Evolutionary conservation across 2,888 invertebrate genomes (phyloP).

Genomic region (Perithous albicinctus): DNA sequence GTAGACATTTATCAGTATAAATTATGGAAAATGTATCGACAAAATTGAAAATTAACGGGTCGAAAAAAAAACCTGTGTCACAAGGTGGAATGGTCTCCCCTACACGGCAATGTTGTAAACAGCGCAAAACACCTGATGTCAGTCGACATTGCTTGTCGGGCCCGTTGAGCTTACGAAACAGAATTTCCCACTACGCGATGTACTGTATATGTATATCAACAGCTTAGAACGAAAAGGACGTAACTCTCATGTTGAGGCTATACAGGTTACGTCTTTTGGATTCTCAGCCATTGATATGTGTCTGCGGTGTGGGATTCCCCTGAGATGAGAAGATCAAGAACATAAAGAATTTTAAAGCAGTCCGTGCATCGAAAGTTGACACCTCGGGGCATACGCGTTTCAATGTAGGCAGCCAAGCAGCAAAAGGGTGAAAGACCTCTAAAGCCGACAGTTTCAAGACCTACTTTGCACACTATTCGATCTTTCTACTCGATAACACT

Average conservation of each 20-base stretch:
- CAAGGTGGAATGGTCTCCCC: too few relatives aligned
- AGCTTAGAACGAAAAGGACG: too few relatives aligned
- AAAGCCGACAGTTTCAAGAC: background rate
- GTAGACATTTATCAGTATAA: too few relatives aligned
- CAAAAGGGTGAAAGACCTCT: background rate
- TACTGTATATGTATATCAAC: background rate
- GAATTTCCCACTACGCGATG: constrained; percentile 8
- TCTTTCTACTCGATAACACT: background rate
- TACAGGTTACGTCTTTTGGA: too few relatives aligned
- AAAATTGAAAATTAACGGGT: too few relatives aligned
- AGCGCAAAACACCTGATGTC: background rate
- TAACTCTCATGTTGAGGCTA: too few relatives aligned
- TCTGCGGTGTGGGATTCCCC: constrained; percentile 1
- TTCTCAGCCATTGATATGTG: too few relatives aligned
- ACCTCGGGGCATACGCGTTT: constrained; percentile 36
- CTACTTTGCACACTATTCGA: background rate
- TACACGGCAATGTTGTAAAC: background rate
- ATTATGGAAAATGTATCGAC: too few relatives aligned
- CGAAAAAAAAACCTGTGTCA: too few relatives aligned
- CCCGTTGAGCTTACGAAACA: constrained; percentile 14
- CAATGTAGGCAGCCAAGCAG: background rate
- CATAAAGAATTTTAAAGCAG: constrained; percentile 31
- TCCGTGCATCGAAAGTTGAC: constrained; percentile 55
- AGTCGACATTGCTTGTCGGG: background rate
- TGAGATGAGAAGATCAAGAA: background rate